Conservation (phyloP, 2,888 invertebrate genomes). For the Cecidostiba fungosa region DNA sequence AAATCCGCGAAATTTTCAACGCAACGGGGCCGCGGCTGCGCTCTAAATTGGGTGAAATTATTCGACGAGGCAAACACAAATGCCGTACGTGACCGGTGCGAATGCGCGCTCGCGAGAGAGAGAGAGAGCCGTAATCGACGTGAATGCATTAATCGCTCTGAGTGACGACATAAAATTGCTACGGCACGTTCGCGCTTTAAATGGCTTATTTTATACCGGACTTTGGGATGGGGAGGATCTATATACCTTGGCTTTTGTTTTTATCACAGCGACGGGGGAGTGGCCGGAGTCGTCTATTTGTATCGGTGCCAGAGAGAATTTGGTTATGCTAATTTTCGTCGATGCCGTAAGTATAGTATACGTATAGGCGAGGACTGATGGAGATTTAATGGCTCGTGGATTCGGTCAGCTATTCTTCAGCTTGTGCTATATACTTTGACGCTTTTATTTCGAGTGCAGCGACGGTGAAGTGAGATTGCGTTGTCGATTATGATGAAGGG, state of each 20-base stretch:
- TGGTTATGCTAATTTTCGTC: conserved; percentile 43
- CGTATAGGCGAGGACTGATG: neutral
- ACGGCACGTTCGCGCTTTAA: conserved; percentile 44
- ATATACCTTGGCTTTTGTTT: conserved; percentile 29
- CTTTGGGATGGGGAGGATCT: neutral
- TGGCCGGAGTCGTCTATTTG: neutral
- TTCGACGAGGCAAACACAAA: conserved; percentile 51
- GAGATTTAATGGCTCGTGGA: conserved; percentile 31
- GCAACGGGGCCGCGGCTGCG: neutral
- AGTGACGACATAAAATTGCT: conserved; percentile 42
- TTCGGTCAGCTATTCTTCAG: neutral
- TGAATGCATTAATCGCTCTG: conserved; percentile 48
- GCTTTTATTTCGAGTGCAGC: neutral
- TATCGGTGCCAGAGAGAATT: conserved; percentile 13
- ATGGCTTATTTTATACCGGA: conserved; percentile 11
- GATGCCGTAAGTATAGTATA: neutral
- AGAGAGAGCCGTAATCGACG: conserved; percentile 32
- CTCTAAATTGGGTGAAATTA: conserved; percentile 30
- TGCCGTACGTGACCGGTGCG: conserved; percentile 19
- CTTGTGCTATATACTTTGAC: neutral
- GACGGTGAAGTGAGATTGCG: too few species aligned
- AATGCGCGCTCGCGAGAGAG: neutral
- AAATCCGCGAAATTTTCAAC: conserved; percentile 9
- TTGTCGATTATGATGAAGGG: too few species aligned
- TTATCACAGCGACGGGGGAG: conserved; percentile 4